Evolutionary conservation across 2,888 invertebrate species (phyloP).

Genomic region (Protophormia terraenovae): DNA sequence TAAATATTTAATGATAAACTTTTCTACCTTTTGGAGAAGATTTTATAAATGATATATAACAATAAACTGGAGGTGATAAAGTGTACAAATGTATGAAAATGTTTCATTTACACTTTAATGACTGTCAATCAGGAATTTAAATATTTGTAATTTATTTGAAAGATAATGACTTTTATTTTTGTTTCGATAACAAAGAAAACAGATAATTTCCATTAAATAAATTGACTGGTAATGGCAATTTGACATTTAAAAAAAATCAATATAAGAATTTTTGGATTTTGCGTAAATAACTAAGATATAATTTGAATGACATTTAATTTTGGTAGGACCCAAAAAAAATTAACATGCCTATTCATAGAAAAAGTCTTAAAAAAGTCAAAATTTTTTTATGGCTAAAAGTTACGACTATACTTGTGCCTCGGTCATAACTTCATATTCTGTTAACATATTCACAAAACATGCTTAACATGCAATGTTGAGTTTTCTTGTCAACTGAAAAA

Average conservation of each 20-base stretch:
- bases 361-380: not conserved
- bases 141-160: conserved; percentile 18
- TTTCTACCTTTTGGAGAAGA: not conserved
- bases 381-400: too few relatives aligned
- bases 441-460: too few relatives aligned
- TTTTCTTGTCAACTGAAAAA: too few relatives aligned
- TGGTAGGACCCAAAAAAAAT: not conserved
- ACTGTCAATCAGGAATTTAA: conserved; percentile 46
- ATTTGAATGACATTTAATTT: not conserved
- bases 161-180: conserved; percentile 12
- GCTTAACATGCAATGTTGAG: too few relatives aligned
- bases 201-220: conserved; percentile 20
- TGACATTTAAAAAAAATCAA: not conserved
- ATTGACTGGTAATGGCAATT: conserved; percentile 11
- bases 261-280: not conserved
- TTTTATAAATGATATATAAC: not conserved
- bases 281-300: not conserved
- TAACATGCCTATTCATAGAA: too few relatives aligned
- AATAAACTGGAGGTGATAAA: not conserved
- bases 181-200: not conserved
- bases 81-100: not conserved
- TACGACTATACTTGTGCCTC: too few relatives aligned
- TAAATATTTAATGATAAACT: conserved; percentile 38
- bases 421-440: too few relatives aligned
- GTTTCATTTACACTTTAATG: conserved; percentile 44